Conservation (phyloP, 2,888 invertebrate genomes). For the Coleophora deauratella region DNA sequence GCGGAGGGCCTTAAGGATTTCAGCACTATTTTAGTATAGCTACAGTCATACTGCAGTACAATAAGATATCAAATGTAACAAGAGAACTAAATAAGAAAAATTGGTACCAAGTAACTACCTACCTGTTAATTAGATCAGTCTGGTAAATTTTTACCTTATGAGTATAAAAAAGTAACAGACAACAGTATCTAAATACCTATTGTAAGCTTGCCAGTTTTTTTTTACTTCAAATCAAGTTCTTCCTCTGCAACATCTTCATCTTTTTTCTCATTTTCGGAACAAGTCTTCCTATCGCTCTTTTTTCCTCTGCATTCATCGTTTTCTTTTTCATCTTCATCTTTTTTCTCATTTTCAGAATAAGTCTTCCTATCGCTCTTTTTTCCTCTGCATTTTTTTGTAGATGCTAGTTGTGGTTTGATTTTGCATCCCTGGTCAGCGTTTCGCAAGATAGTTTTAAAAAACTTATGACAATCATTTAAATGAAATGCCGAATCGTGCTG, state of each 20-base stretch:
- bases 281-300: neutral
- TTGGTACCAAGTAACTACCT: too few species aligned
- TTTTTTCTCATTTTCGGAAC: neutral
- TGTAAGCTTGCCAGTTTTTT: too few species aligned
- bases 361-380: neutral
- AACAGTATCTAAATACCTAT: too few species aligned
- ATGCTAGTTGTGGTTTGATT: neutral
- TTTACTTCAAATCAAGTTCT: neutral
- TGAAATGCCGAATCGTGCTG: conserved; percentile 2
- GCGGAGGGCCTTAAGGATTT: too few species aligned
- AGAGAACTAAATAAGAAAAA: too few species aligned
- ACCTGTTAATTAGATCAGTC: too few species aligned
- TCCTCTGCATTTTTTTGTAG: neutral
- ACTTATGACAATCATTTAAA: neutral
- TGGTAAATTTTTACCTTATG: too few species aligned
- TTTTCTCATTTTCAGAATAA: neutral
- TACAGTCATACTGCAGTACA: too few species aligned
- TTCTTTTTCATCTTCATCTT: neutral
- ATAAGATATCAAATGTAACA: too few species aligned
- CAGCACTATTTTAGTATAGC: too few species aligned
- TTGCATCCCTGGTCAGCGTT: neutral
- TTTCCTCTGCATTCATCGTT: neutral
- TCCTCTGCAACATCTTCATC: neutral
- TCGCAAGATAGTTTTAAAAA: neutral
- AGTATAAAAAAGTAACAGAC: too few species aligned